These are phyloP conservation scores for Gallinago stenura DNA, from an alignment of 2,797 vertebrate species.

Conservation along the genomic window DNA sequence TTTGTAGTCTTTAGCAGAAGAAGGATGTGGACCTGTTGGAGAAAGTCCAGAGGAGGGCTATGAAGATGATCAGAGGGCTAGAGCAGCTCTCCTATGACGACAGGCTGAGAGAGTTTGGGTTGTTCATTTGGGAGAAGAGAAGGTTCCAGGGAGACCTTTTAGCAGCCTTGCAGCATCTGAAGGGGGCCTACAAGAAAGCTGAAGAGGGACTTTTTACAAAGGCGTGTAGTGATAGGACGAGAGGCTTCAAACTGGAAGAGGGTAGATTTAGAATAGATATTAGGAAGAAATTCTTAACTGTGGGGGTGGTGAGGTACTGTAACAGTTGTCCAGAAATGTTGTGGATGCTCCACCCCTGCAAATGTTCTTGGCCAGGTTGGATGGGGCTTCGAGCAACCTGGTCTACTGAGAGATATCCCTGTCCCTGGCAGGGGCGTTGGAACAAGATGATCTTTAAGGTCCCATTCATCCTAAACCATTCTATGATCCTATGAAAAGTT, in stretches of 20 bases:
- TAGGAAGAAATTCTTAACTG: background rate
- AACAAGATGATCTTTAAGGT: background rate
- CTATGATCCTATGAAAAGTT: background rate
- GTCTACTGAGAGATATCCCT: background rate
- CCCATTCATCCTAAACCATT: background rate
- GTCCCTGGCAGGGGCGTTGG: background rate
- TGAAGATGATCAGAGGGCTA: background rate
- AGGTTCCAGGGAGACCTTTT: background rate
- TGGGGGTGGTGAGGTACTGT: background rate
- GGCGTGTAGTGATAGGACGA: background rate
- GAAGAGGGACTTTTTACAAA: background rate
- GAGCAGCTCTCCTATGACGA: background rate
- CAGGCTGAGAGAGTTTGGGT: background rate
- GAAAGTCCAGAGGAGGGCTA: background rate
- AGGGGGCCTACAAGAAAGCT: background rate
- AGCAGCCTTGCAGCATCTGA: background rate
- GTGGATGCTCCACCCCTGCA: background rate
- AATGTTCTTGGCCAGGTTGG: background rate
- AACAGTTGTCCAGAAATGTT: background rate
- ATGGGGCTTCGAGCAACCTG: background rate
- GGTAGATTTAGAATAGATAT: background rate
- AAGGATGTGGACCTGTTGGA: background rate
- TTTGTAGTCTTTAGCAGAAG: background rate
- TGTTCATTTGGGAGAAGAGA: background rate
- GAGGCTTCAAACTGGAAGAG: background rate